Conservation (phyloP, 1,140 invertebrate genomes). For the Drosophila hydei region DNA sequence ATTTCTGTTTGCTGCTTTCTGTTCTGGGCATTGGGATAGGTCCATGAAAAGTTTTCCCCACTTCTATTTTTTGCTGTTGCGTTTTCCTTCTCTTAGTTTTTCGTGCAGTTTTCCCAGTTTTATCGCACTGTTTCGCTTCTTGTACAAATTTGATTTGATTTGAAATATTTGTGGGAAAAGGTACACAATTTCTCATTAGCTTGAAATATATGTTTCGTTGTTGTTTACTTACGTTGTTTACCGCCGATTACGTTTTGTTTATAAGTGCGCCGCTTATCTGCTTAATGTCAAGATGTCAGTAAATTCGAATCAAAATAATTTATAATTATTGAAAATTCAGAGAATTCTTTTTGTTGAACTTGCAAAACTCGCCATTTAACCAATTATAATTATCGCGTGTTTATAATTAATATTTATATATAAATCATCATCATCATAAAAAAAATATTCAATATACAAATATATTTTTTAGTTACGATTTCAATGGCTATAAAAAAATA, state of each 20-base stretch:
- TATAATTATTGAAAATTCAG: background rate
- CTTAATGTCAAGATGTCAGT: slow-evolving; percentile 8
- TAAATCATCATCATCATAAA: too few relatives aligned
- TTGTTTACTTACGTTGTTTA: slow-evolving; percentile 19
- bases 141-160: too few relatives aligned
- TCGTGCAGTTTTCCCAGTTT: background rate
- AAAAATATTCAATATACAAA: too few relatives aligned
- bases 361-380: too few relatives aligned
- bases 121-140: too few relatives aligned
- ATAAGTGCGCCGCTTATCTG: slow-evolving; percentile 19
- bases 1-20: slow-evolving; percentile 15
- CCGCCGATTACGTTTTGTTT: slow-evolving; percentile 14
- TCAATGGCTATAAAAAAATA: too few relatives aligned
- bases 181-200: background rate
- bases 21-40: slow-evolving; percentile 44
- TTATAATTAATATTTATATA: too few relatives aligned
- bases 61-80: slow-evolving; percentile 16
- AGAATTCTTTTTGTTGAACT: too few relatives aligned
- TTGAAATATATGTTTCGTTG: background rate
- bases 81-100: background rate
- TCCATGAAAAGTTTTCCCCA: slow-evolving; percentile 43
- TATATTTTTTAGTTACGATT: too few relatives aligned
- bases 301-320: background rate
- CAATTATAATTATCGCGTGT: too few relatives aligned
- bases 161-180: too few relatives aligned